Percentiles rank a stretch among this genome's conserved stretches.
These are phyloP conservation scores for Nothoprocta pentlandii DNA, from an alignment of 2,113 vertebrate species.

Conservation along the genomic window DNA sequence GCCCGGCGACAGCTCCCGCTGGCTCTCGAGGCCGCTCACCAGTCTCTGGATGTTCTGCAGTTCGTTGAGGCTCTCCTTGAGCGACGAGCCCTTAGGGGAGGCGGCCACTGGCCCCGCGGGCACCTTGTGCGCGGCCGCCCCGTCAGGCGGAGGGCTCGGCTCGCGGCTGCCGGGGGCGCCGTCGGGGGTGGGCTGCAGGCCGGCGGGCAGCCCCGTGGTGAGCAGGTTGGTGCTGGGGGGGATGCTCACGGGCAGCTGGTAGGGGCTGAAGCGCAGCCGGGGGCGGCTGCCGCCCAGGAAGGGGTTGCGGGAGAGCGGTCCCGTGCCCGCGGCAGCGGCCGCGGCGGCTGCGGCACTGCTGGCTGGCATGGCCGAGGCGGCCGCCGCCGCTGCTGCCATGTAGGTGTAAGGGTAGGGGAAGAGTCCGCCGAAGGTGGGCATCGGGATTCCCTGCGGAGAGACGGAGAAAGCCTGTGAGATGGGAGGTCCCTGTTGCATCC, in stretches of 20 bases:
- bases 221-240: constrained; percentile 91
- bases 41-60: constrained; percentile 98
- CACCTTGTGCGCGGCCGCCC: constrained; percentile 81
- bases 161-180: constrained; percentile 90
- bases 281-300: constrained; percentile 91
- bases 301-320: constrained; percentile 91
- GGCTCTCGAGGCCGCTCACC: constrained; percentile 95
- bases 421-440: constrained; percentile 96
- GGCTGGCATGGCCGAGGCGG: constrained; percentile 93
- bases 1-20: constrained; percentile 87
- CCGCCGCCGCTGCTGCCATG: constrained; percentile 94
- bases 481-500: fast-evolving
- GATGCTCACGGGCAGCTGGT: constrained; percentile 93
- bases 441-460: constrained; percentile 91
- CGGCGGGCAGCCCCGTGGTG: constrained; percentile 80
- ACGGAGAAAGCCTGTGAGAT: neutral
- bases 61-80: constrained; percentile 96
- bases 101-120: constrained; percentile 72
- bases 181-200: constrained; percentile 83
- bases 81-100: constrained; percentile 87
- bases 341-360: constrained; percentile 76
- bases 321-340: neutral
- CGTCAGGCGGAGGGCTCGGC: constrained; percentile 89
- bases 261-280: constrained; percentile 95
- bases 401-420: constrained; percentile 99